Evolutionary conservation across 2,888 invertebrate genomes (phyloP).

Genomic region (Hymenopus coronatus): DNA sequence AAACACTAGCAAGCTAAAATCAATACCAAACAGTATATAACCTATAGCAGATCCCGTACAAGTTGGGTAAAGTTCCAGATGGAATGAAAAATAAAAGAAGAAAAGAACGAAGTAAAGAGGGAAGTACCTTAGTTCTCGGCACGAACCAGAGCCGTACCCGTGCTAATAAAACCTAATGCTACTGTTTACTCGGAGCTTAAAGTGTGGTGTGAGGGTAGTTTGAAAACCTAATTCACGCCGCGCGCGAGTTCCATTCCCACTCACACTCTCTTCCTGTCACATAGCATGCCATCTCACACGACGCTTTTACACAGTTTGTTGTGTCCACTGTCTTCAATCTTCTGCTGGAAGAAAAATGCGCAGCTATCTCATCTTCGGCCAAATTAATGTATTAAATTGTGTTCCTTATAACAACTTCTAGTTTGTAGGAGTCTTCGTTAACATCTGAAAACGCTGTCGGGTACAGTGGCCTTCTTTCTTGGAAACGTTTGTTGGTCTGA

Average conservation of each 20-base stretch:
- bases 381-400: no score
- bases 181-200: not conserved
- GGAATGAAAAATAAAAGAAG: not conserved
- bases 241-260: not conserved
- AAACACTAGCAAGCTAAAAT: slow-evolving; percentile 23
- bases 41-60: slow-evolving; percentile 13
- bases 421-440: no score
- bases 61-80: slow-evolving; percentile 16
- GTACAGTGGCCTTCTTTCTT: no score
- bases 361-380: no score
- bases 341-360: not conserved
- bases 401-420: no score
- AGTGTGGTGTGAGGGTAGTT: not conserved
- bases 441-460: no score
- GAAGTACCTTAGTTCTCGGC: slow-evolving; percentile 2
- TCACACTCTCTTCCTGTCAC: not conserved
- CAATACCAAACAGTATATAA: slow-evolving; percentile 19
- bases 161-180: slow-evolving; percentile 6
- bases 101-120: not conserved
- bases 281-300: not conserved
- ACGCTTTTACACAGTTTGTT: not conserved
- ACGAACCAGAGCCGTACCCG: not conserved
- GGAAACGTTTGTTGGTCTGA: no score
- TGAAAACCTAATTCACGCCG: slow-evolving; percentile 2
- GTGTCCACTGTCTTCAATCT: not conserved